phyloP scores from a whole-genome alignment of 2,113 vertebrate genomes.

The Caretta caretta region DNA sequence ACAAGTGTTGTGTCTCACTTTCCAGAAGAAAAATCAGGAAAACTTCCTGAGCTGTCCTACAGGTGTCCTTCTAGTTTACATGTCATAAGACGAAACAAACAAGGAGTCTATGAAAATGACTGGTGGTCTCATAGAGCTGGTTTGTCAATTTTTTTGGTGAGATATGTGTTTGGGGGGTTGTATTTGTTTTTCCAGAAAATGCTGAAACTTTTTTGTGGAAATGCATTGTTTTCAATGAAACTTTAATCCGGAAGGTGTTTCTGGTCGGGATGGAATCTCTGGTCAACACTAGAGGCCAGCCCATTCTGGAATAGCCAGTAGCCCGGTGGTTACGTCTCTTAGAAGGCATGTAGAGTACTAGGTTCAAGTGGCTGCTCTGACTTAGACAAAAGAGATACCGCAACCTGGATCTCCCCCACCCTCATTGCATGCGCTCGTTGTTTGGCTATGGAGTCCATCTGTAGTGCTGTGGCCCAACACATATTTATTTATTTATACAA shows the following conservation, averaged over 20 bases:
- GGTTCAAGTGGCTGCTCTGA: background rate
- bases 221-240: background rate
- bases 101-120: background rate
- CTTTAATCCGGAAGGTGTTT: background rate
- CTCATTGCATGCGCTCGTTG: background rate
- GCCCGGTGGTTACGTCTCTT: background rate
- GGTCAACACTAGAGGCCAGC: background rate
- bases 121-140: background rate
- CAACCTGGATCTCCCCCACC: background rate
- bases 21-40: background rate
- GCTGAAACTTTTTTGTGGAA: background rate
- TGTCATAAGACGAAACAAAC: background rate
- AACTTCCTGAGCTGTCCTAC: background rate
- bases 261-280: background rate
- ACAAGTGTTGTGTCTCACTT: background rate
- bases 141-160: background rate
- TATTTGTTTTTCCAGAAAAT: background rate
- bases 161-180: background rate
- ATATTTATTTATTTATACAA: background rate
- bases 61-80: background rate
- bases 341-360: background rate
- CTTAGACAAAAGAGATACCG: background rate
- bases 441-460: background rate
- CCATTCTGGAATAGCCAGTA: background rate
- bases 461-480: background rate